Evolutionary conservation across 2,888 invertebrate species (phyloP), one percentile per base, ranked within the genome.

Genomic region (Azorinus chamasolen): DNA sequence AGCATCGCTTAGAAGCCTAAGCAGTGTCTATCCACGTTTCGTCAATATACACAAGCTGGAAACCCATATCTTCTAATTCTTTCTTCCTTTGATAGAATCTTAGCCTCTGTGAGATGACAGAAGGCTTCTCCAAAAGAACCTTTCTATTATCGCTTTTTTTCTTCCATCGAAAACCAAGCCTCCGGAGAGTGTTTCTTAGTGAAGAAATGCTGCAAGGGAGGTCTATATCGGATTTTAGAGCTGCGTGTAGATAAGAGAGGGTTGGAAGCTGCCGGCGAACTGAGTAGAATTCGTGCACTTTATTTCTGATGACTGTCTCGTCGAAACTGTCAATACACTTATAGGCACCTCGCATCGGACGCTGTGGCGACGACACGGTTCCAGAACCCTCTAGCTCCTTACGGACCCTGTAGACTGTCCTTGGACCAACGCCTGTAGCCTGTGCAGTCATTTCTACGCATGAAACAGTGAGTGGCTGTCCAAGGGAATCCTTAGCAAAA

Each of bases 1-100:
- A 70, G 24, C 79, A 79, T 54, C n/a, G 14, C 20, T 74, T 65
- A 8, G 50, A 41, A 0, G 55, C 46, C 32, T 66, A 73, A 0
- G 63, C 37, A 6, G 73, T 65, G 46, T 72, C 77, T 0, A 77
- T 50, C 68, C 63, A 72, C 1, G 63, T 71, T 25, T 77, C 72
- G 25, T 74, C 70, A 1, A 74, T 53, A 43, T 65, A 70, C 0
- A 73, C 63, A 16, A 78, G 22, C 12, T 51, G n/a, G 2, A 32
- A 46, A 2, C 65, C 69, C 5, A 10, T 41, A 4, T 69, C 57
- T 57, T 61, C 46, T 4, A 69, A 32, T 6, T 73, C 53, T n/a
- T 65, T 59, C 27, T 53, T 68, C 37, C 25, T 48, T 14, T 24
- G 0, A 16, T 69, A 73, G 39, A 65, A 78, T 1, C 14, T 6